A percentile compares a stretch with the other conserved stretches of the same genome.
phyloP scores from a whole-genome alignment of 2,113 vertebrate genomes.

The Xiphias gladius region DNA sequence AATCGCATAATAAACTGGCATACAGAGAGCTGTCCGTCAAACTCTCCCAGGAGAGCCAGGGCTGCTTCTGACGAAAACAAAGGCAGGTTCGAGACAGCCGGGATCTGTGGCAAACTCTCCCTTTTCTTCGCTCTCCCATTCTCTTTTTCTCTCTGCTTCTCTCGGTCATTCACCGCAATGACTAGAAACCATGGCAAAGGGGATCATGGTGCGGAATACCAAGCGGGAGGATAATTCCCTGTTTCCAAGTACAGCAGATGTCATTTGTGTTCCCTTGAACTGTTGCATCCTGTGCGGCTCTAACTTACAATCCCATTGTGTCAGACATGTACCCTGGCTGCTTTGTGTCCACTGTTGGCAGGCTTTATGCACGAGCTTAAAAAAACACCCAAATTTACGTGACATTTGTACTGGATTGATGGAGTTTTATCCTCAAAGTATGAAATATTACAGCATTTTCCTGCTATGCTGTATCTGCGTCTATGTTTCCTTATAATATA shows the following conservation, averaged over 20 bases:
- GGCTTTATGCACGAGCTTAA: conserved; percentile 51
- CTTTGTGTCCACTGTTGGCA: conserved; percentile 39
- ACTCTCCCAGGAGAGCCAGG: conserved; percentile 73
- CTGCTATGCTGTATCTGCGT: background rate
- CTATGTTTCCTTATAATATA: conserved; percentile 17
- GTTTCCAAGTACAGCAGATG: conserved; percentile 77
- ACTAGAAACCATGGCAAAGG: conserved; percentile 69
- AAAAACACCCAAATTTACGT: conserved; percentile 63
- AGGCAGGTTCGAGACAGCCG: conserved; percentile 66
- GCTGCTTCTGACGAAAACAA: conserved; percentile 77
- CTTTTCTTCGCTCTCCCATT: conserved; percentile 35
- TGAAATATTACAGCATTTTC: conserved; percentile 52
- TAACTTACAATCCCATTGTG: conserved; percentile 67
- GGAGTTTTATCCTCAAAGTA: conserved; percentile 56
- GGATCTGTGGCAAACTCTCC: conserved; percentile 61
- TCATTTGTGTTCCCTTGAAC: conserved; percentile 76
- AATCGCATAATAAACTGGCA: conserved; percentile 83
- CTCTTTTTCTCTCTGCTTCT: conserved; percentile 59
- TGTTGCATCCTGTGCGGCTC: conserved; percentile 60
- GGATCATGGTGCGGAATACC: conserved; percentile 52
- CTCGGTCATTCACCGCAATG: conserved; percentile 31
- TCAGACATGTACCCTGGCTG: conserved; percentile 52
- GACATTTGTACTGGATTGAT: conserved; percentile 65
- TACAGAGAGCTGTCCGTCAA: conserved; percentile 82
- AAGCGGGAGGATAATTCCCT: conserved; percentile 71